These are phyloP conservation scores for Crenuchus spilurus DNA, from an alignment of 2,797 vertebrate species.

Conservation along the genomic window DNA sequence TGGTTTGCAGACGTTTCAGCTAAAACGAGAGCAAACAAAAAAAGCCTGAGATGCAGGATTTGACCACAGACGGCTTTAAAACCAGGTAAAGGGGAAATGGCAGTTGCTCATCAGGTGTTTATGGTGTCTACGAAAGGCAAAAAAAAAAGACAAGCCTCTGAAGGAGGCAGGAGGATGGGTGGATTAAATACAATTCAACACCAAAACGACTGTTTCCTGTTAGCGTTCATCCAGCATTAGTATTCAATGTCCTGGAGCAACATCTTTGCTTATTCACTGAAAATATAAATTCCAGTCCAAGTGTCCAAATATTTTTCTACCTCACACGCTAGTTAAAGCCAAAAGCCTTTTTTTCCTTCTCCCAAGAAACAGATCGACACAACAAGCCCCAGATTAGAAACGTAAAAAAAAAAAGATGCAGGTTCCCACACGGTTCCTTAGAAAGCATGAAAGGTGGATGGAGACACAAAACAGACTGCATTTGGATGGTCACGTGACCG, in stretches of 20 bases:
- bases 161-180: background rate
- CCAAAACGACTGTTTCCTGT: background rate
- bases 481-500: conserved; percentile 18
- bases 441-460: conserved; percentile 32
- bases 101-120: background rate
- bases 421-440: background rate
- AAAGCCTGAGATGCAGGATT: background rate
- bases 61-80: background rate
- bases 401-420: background rate
- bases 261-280: conserved; percentile 57
- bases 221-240: conserved; percentile 6
- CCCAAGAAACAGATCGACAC: background rate
- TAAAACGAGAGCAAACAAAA: background rate
- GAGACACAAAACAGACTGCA: conserved; percentile 44
- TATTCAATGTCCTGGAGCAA: conserved; percentile 14
- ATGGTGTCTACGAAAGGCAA: background rate
- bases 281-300: conserved; percentile 70
- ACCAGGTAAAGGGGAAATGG: background rate
- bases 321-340: background rate
- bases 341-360: background rate
- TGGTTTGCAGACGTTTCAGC: background rate
- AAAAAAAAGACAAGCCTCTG: background rate
- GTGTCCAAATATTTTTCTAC: conserved; percentile 30
- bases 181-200: background rate
- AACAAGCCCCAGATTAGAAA: conserved; percentile 3